Percentiles rank a stretch among this genome's conserved stretches.
These are phyloP conservation scores for Muraenolepis orangiensis DNA, from an alignment of 2,797 vertebrate species.

Conservation along the genomic window DNA sequence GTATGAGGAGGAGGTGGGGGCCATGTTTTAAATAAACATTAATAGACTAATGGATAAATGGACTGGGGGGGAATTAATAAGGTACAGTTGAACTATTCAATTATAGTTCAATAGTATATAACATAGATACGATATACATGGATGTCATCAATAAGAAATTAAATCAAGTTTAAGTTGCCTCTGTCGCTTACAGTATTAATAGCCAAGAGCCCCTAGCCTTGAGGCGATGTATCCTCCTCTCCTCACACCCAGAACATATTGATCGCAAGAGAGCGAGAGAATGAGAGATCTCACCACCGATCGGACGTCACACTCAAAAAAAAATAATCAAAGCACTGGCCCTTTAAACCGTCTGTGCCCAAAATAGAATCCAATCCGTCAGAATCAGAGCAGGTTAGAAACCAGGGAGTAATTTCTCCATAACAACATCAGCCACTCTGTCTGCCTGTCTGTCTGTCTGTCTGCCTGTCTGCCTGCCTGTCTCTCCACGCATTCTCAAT, in stretches of 20 bases:
- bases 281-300: not conserved
- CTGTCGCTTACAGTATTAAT: slow-evolving; percentile 28
- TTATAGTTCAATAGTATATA: not conserved
- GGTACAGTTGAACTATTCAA: not conserved
- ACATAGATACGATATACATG: too few relatives aligned
- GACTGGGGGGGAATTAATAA: not conserved
- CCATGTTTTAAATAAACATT: too few relatives aligned
- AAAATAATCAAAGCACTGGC: slow-evolving; percentile 27
- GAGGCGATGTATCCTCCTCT: not conserved
- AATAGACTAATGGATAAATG: too few relatives aligned
- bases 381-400: slow-evolving; percentile 28
- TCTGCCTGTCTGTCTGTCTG: not conserved
- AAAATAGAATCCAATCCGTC: slow-evolving; percentile 61
- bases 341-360: slow-evolving; percentile 44
- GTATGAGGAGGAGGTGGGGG: not conserved
- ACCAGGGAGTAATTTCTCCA: slow-evolving; percentile 31
- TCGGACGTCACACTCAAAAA: slow-evolving; percentile 12
- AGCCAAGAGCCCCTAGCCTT: not conserved
- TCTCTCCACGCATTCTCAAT: slow-evolving; percentile 31
- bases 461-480: slow-evolving; percentile 3
- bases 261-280: not conserved
- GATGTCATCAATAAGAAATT: not conserved
- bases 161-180: not conserved
- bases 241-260: not conserved
- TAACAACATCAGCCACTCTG: slow-evolving; percentile 20